phyloP scores from a whole-genome alignment of 2,888 invertebrate genomes.

The Phymatocera aterrima region DNA sequence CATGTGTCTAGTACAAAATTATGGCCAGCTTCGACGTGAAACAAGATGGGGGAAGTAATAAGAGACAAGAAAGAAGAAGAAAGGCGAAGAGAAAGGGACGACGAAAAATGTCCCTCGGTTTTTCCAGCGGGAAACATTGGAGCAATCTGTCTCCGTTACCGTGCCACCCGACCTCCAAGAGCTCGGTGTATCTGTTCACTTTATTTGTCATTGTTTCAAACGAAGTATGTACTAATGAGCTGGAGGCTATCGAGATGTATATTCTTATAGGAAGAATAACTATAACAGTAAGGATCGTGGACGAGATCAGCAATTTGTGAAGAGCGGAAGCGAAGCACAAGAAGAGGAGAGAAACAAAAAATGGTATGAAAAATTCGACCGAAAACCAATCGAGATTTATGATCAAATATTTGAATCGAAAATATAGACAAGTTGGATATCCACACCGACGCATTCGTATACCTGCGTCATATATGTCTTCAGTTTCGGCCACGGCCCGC shows the following conservation, averaged over 20 bases:
- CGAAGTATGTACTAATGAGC: background rate
- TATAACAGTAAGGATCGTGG: background rate
- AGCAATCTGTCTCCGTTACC: conserved; percentile 38
- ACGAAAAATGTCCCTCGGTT: conserved; percentile 14
- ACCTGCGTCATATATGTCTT: conserved; percentile 28
- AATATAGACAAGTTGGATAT: conserved; percentile 2
- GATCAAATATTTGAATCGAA: conserved; percentile 15
- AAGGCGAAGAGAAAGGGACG: background rate
- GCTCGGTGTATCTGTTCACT: conserved; percentile 3
- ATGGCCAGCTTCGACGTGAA: background rate
- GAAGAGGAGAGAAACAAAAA: background rate
- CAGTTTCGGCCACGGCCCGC: conserved; percentile 30
- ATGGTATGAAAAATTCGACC: background rate
- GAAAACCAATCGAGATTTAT: conserved; percentile 14
- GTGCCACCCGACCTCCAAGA: background rate
- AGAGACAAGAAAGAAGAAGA: conserved; percentile 2
- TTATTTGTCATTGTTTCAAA: conserved; percentile 34
- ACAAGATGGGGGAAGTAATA: background rate
- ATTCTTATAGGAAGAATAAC: background rate
- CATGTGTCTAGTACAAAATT: background rate
- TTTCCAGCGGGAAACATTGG: conserved; percentile 13
- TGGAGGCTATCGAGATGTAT: background rate
- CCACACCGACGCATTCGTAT: background rate
- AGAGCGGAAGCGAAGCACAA: background rate
- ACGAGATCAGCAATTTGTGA: background rate